Percentiles rank a stretch among this genome's conserved stretches.
These are phyloP conservation scores for Eristalinus aeneus DNA, from an alignment of 2,888 invertebrate genomes.

Conservation along the genomic window DNA sequence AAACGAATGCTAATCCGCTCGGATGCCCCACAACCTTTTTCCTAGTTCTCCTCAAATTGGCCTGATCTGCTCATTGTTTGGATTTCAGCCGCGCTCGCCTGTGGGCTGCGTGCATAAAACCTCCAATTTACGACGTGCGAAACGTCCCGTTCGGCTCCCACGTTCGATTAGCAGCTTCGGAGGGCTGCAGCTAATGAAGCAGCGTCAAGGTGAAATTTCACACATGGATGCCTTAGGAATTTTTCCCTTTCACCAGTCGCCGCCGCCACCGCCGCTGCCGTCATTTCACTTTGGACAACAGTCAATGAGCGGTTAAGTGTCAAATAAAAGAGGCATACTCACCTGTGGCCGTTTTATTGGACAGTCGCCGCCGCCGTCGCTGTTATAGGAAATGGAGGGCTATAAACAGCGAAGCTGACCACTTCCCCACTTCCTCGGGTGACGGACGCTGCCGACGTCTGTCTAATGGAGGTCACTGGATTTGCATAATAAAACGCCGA, in stretches of 20 bases:
- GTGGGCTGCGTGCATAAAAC: neutral
- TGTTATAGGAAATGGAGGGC: conserved; percentile 44
- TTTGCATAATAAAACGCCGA: conserved; percentile 65
- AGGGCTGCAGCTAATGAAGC: neutral
- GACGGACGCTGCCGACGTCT: conserved; percentile 33
- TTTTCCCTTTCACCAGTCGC: neutral
- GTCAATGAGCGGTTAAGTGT: conserved; percentile 53
- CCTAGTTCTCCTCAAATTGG: conserved; percentile 15
- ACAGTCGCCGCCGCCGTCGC: neutral
- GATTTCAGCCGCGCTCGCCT: neutral
- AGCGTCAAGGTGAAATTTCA: neutral
- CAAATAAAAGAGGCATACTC: conserved; percentile 41
- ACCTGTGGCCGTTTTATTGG: conserved; percentile 38
- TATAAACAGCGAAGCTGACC: conserved; percentile 31
- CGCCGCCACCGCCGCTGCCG: neutral
- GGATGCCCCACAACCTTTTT: conserved; percentile 14
- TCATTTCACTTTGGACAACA: neutral
- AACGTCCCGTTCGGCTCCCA: conserved; percentile 17
- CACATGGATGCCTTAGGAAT: neutral
- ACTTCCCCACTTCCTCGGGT: conserved; percentile 17
- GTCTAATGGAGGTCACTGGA: conserved; percentile 64
- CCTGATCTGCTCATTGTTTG: neutral
- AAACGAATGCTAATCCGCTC: conserved; percentile 39
- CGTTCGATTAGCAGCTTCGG: neutral
- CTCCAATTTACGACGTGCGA: conserved; percentile 29